Evolutionary conservation across 1,140 invertebrate genomes (phyloP).

Genomic region (Polypedilum vanderplanki): DNA sequence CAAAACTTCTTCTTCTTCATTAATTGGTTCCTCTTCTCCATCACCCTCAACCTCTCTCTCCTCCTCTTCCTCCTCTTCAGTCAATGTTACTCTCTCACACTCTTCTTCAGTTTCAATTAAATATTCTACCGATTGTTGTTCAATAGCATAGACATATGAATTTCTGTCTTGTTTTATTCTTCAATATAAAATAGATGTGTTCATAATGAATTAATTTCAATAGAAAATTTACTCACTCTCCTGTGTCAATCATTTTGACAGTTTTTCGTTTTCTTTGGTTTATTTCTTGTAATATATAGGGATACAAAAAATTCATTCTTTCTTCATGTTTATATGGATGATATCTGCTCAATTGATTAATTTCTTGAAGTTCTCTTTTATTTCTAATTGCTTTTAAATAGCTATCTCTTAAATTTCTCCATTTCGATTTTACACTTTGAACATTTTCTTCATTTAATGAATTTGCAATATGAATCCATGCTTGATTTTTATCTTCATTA

Average conservation of each 20-base stretch:
- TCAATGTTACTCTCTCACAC: too few relatives aligned
- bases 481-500: not conserved
- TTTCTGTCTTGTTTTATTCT: not conserved
- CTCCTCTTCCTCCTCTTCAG: not conserved
- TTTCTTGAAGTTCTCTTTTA: not conserved
- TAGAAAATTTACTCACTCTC: not conserved
- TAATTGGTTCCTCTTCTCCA: not conserved
- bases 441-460: not conserved
- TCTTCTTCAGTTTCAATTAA: not conserved
- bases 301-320: not conserved
- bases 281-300: not conserved
- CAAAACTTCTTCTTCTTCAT: not conserved
- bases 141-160: not conserved
- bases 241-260: not conserved
- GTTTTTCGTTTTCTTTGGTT: not conserved
- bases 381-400: not conserved
- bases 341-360: not conserved
- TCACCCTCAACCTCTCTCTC: not conserved
- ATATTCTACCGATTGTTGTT: not conserved
- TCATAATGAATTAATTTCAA: not conserved
- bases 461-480: not conserved
- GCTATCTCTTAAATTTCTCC: not conserved
- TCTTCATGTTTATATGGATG: not conserved
- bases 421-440: not conserved
- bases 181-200: not conserved